phyloP scores from a whole-genome alignment of 1,140 invertebrate genomes.

The Brachionus paranguensis region DNA sequence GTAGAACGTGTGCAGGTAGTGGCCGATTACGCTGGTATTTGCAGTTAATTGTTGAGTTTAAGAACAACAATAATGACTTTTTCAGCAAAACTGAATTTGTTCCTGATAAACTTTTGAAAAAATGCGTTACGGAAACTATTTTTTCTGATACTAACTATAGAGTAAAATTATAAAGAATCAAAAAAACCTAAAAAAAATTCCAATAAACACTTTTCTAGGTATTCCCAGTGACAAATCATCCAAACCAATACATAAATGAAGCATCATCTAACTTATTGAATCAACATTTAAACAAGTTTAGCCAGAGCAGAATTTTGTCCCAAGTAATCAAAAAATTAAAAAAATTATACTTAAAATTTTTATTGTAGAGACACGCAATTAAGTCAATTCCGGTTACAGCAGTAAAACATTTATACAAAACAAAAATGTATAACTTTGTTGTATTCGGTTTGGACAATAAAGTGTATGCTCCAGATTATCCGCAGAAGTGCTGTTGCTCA shows the following conservation, averaged over 20 bases:
- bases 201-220: not conserved
- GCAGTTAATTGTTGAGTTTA: constrained; percentile 18
- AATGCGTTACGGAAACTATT: not conserved
- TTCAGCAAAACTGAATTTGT: constrained; percentile 22
- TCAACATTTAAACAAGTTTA: not conserved
- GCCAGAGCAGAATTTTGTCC: not conserved
- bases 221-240: constrained; percentile 3
- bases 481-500: constrained; percentile 24
- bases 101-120: not conserved
- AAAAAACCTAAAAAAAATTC: not conserved
- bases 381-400: not conserved
- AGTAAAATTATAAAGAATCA: not conserved
- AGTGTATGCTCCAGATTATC: constrained; percentile 22
- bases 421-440: not conserved
- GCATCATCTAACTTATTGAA: not conserved
- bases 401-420: not conserved
- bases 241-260: not conserved
- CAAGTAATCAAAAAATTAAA: not conserved
- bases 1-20: not conserved
- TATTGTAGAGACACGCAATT: constrained; percentile 9
- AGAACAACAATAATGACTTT: constrained; percentile 11
- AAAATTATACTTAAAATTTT: not conserved
- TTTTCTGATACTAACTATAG: not conserved
- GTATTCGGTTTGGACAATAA: constrained; percentile 4
- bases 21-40: constrained; percentile 27